Conservation (phyloP, 2,888 invertebrate genomes). For the Sialis lutaria region DNA sequence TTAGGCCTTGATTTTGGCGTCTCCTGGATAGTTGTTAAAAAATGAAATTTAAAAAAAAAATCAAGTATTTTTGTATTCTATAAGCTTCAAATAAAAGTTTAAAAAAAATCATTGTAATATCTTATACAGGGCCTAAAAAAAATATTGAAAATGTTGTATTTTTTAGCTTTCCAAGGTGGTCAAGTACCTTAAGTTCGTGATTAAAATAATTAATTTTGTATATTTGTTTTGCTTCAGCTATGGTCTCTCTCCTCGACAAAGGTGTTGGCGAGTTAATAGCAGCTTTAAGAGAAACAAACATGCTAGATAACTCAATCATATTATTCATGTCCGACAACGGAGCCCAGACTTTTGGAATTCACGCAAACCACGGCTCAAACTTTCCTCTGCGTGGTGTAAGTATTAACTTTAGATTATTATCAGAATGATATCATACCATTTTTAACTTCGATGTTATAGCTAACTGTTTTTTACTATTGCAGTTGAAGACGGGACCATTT, state of each 20-base stretch:
- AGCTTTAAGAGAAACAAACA: constrained; percentile 45
- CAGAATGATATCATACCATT: no score
- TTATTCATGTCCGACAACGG: constrained; percentile 84
- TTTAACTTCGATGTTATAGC: neutral
- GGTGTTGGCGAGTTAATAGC: constrained; percentile 66
- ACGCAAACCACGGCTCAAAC: constrained; percentile 63
- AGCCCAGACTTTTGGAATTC: constrained; percentile 54
- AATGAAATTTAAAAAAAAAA: no score
- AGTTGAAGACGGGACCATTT: constrained; percentile 52
- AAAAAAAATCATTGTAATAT: no score
- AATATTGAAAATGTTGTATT: no score
- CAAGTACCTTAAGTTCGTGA: no score
- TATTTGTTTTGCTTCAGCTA: constrained; percentile 38
- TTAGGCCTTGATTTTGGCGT: no score
- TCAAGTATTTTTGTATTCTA: no score
- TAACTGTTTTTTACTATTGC: constrained; percentile 10
- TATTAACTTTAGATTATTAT: constrained; percentile 4
- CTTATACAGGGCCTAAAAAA: no score
- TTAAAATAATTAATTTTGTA: neutral
- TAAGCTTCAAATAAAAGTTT: no score
- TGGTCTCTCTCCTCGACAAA: constrained; percentile 77
- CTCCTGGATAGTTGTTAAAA: no score
- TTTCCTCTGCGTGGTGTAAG: constrained; percentile 61
- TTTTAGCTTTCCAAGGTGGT: no score
- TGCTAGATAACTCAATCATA: constrained; percentile 70